phyloP scores from a whole-genome alignment of 2,797 vertebrate species.

The Sebastes elongatus region DNA sequence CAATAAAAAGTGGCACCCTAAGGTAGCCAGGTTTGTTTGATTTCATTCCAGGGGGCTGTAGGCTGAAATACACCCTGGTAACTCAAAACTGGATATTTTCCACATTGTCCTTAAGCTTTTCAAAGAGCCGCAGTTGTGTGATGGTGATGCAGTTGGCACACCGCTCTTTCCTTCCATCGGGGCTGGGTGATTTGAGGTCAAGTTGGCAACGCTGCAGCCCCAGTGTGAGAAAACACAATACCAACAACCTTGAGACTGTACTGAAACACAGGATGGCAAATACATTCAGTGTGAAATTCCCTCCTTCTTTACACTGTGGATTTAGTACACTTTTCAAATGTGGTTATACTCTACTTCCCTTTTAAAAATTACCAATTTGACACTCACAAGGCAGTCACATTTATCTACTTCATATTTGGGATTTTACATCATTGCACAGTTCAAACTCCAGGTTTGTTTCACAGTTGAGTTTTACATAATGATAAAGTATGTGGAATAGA shows the following conservation, averaged over 20 bases:
- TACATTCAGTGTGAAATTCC: not conserved
- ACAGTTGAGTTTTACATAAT: not conserved
- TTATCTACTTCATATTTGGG: not conserved
- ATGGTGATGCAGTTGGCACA: not conserved
- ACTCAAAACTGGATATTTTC: not conserved
- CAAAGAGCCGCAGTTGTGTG: not conserved
- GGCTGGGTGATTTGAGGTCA: constrained; percentile 16
- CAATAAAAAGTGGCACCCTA: not conserved
- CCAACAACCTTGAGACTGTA: constrained; percentile 26
- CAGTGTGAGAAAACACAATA: constrained; percentile 6
- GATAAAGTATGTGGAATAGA: not conserved
- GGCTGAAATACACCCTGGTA: not conserved
- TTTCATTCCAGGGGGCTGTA: not conserved
- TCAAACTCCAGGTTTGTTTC: not conserved
- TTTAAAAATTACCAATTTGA: not conserved
- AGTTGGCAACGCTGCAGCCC: not conserved
- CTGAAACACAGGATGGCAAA: constrained; percentile 3
- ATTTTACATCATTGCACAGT: not conserved
- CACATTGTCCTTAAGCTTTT: not conserved
- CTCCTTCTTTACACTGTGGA: not conserved
- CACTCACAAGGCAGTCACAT: not conserved
- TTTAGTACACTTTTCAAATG: not conserved
- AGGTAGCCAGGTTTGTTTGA: not conserved
- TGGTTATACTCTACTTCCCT: not conserved
- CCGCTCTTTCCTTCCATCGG: not conserved